Conservation (phyloP, 2,888 invertebrate genomes). For the Gordius sp. region DNA sequence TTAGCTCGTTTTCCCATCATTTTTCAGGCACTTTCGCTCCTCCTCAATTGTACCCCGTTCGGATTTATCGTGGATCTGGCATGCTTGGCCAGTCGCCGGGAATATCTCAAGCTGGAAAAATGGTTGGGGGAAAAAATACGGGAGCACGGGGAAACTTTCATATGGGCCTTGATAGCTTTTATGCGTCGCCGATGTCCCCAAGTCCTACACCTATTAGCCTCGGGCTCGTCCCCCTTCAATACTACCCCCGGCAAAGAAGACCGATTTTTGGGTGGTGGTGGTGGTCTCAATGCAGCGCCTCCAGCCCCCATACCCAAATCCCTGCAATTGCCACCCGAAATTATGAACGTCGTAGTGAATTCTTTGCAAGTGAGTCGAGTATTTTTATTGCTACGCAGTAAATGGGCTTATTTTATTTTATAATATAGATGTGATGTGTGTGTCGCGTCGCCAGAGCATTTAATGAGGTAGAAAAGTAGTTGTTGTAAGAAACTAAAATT, state of each 20-base stretch:
- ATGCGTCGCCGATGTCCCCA: slow-evolving; percentile 53
- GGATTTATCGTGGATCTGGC: slow-evolving; percentile 87
- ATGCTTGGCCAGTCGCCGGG: slow-evolving; percentile 75
- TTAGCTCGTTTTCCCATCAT: background rate
- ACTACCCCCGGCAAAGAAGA: background rate
- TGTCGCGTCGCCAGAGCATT: too few relatives aligned
- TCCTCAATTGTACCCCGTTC: slow-evolving; percentile 65
- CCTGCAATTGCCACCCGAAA: slow-evolving; percentile 63
- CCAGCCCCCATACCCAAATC: slow-evolving; percentile 41
- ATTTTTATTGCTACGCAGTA: too few relatives aligned
- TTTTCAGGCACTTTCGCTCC: slow-evolving; percentile 51
- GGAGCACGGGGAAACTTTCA: slow-evolving; percentile 47
- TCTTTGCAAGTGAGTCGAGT: slow-evolving; percentile 58
- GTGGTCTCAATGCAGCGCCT: too few relatives aligned
- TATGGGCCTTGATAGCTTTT: slow-evolving; percentile 30
- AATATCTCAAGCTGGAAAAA: slow-evolving; percentile 86
- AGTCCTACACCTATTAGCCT: too few relatives aligned
- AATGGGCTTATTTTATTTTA: too few relatives aligned
- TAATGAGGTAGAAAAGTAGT: too few relatives aligned
- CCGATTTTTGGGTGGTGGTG: background rate
- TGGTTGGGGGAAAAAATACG: slow-evolving; percentile 89
- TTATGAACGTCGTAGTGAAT: slow-evolving; percentile 57
- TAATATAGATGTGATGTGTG: too few relatives aligned
- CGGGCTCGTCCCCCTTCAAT: too few relatives aligned
- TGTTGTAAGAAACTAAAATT: too few relatives aligned